A percentile compares a stretch with the other conserved stretches of the same genome.
Evolutionary conservation across 30 jellyfish, hydroid and myxozoan species (phyloP).

Genomic region (Aurelia aurita complex sp. Pacific): DNA sequence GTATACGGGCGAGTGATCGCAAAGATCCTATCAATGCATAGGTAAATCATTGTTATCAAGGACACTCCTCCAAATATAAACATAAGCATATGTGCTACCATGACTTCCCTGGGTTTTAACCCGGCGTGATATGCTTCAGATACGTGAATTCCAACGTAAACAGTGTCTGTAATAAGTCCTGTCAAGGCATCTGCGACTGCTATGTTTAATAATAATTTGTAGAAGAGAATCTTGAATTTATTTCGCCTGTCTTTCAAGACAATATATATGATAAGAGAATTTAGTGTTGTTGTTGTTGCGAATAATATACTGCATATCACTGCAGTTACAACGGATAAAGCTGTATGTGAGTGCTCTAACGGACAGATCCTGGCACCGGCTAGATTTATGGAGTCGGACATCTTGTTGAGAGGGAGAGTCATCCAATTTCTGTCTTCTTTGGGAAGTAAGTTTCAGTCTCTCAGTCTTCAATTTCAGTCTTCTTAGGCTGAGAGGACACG

Average conservation of each 20-base stretch:
- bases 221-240: slow-evolving; percentile 38
- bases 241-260: slow-evolving; percentile 32
- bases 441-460: too few relatives aligned
- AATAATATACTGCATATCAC: slow-evolving; percentile 27
- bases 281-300: slow-evolving; percentile 26
- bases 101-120: slow-evolving; percentile 17
- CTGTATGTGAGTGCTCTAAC: slow-evolving; percentile 3
- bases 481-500: too few relatives aligned
- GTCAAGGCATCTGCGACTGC: slow-evolving; percentile 53
- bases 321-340: slow-evolving; percentile 32
- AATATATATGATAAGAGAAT: slow-evolving; percentile 34
- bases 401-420: not conserved
- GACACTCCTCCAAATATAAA: slow-evolving; percentile 66
- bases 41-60: slow-evolving; percentile 32
- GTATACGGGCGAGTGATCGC: slow-evolving; percentile 54
- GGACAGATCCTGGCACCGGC: slow-evolving; percentile 29
- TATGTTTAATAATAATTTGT: slow-evolving; percentile 48
- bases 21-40: slow-evolving; percentile 53
- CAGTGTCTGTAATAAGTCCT: slow-evolving; percentile 58
- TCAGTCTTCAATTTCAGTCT: too few relatives aligned
- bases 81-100: slow-evolving; percentile 33
- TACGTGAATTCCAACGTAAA: slow-evolving; percentile 32
- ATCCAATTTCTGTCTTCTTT: too few relatives aligned
- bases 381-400: not conserved
- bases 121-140: slow-evolving; percentile 33